These are phyloP conservation scores for Caranx melampygus DNA, from an alignment of 2,113 vertebrate genomes.

Conservation along the genomic window DNA sequence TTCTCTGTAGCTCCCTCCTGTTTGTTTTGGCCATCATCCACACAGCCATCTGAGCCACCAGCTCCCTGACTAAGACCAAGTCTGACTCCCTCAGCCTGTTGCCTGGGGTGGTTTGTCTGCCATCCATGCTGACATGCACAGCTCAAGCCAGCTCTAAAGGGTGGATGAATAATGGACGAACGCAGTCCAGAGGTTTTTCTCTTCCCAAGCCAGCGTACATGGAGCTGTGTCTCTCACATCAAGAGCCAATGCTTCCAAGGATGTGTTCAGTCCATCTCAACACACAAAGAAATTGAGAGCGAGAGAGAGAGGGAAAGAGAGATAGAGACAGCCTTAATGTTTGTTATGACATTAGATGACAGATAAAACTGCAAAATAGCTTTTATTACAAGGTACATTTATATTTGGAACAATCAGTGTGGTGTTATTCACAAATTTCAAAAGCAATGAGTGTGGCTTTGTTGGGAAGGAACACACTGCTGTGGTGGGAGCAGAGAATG, in stretches of 20 bases:
- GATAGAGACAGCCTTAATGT: background rate
- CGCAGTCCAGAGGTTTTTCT: conserved; percentile 48
- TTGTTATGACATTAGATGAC: conserved; percentile 7
- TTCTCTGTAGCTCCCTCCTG: conserved; percentile 56
- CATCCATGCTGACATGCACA: conserved; percentile 58
- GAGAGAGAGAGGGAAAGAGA: background rate
- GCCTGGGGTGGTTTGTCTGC: conserved; percentile 60
- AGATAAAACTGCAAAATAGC: conserved; percentile 14
- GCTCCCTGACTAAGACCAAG: conserved; percentile 61
- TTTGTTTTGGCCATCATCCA: conserved; percentile 61
- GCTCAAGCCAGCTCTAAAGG: conserved; percentile 47
- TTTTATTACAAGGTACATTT: conserved; percentile 17
- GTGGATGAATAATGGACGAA: conserved; percentile 61
- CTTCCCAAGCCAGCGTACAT: conserved; percentile 20
- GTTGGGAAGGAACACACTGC: conserved; percentile 42
- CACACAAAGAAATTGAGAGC: background rate
- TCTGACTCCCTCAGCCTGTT: conserved; percentile 56
- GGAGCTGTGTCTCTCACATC: conserved; percentile 24
- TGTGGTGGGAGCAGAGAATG: conserved; percentile 51
- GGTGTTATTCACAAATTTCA: conserved; percentile 18
- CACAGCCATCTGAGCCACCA: conserved; percentile 65
- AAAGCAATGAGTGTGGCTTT: conserved; percentile 21
- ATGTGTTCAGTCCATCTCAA: conserved; percentile 1
- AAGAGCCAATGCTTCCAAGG: conserved; percentile 20
- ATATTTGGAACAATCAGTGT: conserved; percentile 16